A percentile compares a stretch with the other conserved stretches of the same genome.
Evolutionary conservation across 2,113 vertebrate genomes (phyloP).

Genomic region (Sminthopsis crassicaudata): DNA sequence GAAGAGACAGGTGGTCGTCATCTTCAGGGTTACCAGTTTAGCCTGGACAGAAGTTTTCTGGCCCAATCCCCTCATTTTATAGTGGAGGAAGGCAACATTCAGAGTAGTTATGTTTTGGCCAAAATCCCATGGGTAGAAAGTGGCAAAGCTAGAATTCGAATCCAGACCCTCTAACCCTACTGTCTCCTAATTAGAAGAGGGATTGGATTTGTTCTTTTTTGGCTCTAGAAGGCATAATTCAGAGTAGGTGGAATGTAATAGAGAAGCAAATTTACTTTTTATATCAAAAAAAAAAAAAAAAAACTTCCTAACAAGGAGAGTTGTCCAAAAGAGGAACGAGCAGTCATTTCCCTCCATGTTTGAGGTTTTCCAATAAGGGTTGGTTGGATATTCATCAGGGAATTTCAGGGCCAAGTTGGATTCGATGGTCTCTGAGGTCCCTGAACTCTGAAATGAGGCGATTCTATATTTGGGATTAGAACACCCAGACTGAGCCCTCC

Average conservation of each 20-base stretch:
- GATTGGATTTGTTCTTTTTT: not conserved
- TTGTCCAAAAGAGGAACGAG: not conserved
- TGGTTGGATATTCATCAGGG: not conserved
- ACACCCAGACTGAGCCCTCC: not conserved
- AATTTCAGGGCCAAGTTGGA: not conserved
- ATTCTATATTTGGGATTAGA: not conserved
- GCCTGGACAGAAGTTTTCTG: not conserved
- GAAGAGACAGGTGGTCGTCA: not conserved
- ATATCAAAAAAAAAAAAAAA: not conserved
- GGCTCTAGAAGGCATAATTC: not conserved
- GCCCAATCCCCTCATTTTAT: not conserved
- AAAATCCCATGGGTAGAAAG: not conserved
- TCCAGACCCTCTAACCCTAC: not conserved
- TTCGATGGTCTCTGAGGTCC: not conserved
- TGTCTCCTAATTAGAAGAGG: not conserved
- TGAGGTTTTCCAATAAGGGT: not conserved
- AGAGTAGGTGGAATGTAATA: not conserved
- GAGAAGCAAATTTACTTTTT: not conserved
- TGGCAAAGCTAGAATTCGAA: not conserved
- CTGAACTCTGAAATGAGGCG: not conserved
- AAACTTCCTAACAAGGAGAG: not conserved
- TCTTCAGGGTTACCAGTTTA: not conserved
- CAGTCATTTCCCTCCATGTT: not conserved
- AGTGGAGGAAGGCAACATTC: not conserved
- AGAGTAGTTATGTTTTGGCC: not conserved